phyloP scores from a whole-genome alignment of 2,113 vertebrate species.

The Oncorhynchus masou region DNA sequence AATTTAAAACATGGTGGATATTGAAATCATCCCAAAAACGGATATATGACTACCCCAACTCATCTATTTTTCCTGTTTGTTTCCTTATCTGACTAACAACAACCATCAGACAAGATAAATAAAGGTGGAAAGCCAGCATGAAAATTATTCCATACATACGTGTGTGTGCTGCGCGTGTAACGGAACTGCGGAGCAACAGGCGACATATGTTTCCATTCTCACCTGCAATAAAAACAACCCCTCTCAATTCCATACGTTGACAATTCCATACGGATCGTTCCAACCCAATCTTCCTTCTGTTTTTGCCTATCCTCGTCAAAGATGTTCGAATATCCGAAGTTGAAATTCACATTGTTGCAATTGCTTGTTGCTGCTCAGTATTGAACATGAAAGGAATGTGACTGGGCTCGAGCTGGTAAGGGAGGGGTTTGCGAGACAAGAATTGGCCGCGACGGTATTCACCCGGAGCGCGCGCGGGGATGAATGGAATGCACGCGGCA shows the following conservation, averaged over 20 bases:
- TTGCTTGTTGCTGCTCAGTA: slow-evolving; percentile 31
- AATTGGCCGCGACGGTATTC: background rate
- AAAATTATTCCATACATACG: background rate
- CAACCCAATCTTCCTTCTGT: slow-evolving; percentile 4
- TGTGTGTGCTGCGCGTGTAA: too few relatives aligned
- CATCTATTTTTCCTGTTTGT: background rate
- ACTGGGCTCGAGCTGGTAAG: slow-evolving; percentile 16
- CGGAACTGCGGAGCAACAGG: slow-evolving; percentile 69
- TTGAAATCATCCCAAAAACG: background rate
- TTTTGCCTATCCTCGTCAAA: background rate
- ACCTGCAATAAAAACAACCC: slow-evolving; percentile 62
- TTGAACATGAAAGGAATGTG: slow-evolving; percentile 17
- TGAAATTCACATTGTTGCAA: slow-evolving; percentile 26
- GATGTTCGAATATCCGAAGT: slow-evolving; percentile 4
- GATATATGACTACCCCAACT: background rate
- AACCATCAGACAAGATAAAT: background rate
- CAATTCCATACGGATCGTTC: slow-evolving; percentile 30
- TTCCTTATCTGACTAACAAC: background rate
- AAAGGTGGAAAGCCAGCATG: background rate
- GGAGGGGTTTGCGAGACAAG: slow-evolving; percentile 43
- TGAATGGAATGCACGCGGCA: slow-evolving; percentile 2
- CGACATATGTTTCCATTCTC: slow-evolving; percentile 63
- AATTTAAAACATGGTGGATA: background rate
- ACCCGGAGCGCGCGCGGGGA: slow-evolving; percentile 10
- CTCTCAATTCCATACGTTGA: slow-evolving; percentile 26